Evolutionary conservation across 2,797 vertebrate genomes (phyloP), one percentile per base, ranked within the genome.

Genomic region (Clarias platycephalus): DNA sequence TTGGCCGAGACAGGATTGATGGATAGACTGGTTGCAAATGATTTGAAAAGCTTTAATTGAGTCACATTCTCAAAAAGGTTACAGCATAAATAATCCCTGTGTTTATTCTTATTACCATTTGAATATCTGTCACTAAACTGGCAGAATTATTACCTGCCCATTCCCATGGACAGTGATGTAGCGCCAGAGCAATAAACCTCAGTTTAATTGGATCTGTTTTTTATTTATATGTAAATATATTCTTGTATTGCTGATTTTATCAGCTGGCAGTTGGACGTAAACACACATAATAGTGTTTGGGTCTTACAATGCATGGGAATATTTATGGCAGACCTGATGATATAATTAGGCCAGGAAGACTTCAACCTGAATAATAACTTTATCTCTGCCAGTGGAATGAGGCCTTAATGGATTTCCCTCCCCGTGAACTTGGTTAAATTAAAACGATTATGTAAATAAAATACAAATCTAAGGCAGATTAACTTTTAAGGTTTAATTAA

Each of bases 211-310:
- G 82, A 44, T 75, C 55, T 67, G 49, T 89, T 88, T 85, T 86
- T 86, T 88, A 87, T 88, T 87, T 88, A 87, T 85, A 88, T 88
- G 86, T 91, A 88, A 90, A 91, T 88, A 83, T 67, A 88, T 87
- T 86, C 79, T 80, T 64, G 82, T 84, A 86, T 87, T 88, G 82
- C 85, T 89, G 88, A 90, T 91, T 85, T 81, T 90, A 89, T 91
- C 89, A 83, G 22, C 60, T 9, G 22, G 62, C 60, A 79, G 64
- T 85, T 87, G 77, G 74, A 86, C 85, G 81, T 88, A 89, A 87
- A 82, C 80, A 83, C 75, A 68, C 71, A 60, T 79, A 84, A 85
- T 74, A 78, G 70, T 44, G 74, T 84, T 83, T 79, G 74, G 80
- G 83, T 83, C 81, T 89, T 88, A 84, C 82, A 85, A 86, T 81